Conservation (phyloP, 2,888 invertebrate species). For the Platycheirus albimanus region DNA sequence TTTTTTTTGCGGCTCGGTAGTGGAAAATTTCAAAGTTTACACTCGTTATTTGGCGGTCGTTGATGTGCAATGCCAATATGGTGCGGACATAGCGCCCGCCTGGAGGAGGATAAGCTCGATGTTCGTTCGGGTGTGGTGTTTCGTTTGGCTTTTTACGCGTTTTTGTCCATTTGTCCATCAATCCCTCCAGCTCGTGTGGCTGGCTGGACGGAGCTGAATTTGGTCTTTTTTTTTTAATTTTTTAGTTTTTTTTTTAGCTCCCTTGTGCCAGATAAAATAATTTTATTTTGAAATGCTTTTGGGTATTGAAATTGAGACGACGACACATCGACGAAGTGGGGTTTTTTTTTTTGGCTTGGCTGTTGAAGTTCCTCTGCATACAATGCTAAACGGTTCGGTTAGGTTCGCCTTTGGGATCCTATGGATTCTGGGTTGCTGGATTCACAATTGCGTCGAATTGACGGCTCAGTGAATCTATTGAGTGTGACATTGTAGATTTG, state of each 20-base stretch:
- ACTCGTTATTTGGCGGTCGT: slow-evolving; percentile 64
- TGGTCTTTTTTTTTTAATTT: slow-evolving; percentile 6
- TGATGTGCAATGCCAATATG: slow-evolving; percentile 66
- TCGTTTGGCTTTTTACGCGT: slow-evolving; percentile 50
- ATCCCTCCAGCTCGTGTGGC: slow-evolving; percentile 29
- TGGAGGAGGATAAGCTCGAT: slow-evolving; percentile 24
- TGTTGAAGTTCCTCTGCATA: not conserved
- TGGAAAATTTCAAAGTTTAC: slow-evolving; percentile 65
- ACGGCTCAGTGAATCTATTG: slow-evolving; percentile 64
- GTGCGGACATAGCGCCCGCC: slow-evolving; percentile 12
- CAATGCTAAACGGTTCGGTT: slow-evolving; percentile 44
- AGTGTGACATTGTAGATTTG: slow-evolving; percentile 59
- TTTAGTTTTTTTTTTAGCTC: slow-evolving; percentile 1
- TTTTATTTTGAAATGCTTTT: slow-evolving; percentile 60
- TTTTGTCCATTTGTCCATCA: slow-evolving; percentile 51
- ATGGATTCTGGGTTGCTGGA: too few relatives aligned
- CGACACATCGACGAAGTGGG: slow-evolving; percentile 19
- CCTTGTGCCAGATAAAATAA: slow-evolving; percentile 49
- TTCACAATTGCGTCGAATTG: slow-evolving; percentile 47
- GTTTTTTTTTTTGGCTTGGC: not conserved
- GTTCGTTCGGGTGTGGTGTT: slow-evolving; percentile 36
- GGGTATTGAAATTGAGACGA: slow-evolving; percentile 48
- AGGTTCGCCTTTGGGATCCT: slow-evolving; percentile 37
- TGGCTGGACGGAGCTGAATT: slow-evolving; percentile 12
- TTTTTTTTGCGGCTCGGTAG: slow-evolving; percentile 27